phyloP scores from a whole-genome alignment of 1,140 invertebrate species.

The Atta cephalotes region DNA sequence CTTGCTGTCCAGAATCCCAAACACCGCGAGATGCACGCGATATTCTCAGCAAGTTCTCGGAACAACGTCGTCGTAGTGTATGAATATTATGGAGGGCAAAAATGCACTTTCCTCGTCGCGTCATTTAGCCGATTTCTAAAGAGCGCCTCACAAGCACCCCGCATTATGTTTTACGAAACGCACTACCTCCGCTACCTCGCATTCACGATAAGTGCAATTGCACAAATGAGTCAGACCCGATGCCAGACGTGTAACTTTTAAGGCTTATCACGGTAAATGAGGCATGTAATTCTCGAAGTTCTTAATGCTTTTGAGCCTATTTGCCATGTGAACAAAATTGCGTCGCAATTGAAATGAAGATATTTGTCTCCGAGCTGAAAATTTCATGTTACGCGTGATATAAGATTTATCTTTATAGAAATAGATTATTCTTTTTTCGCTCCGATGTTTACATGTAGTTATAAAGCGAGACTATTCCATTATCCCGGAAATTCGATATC shows the following conservation, averaged over 20 bases:
- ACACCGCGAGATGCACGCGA: conserved; percentile 11
- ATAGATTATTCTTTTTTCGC: neutral
- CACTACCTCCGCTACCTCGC: neutral
- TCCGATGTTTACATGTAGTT: neutral
- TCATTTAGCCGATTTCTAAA: conserved; percentile 55
- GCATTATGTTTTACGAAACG: conserved; percentile 31
- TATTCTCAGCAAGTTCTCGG: conserved; percentile 25
- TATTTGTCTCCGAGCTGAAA: neutral
- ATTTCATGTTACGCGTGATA: neutral
- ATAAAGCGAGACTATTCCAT: conserved; percentile 24
- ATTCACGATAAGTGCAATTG: conserved; percentile 49
- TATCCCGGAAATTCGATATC: conserved; percentile 15
- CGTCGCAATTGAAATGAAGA: conserved; percentile 1
- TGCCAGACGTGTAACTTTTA: conserved; percentile 43
- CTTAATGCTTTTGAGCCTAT: conserved; percentile 15
- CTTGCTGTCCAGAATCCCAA: conserved; percentile 25
- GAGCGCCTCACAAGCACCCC: conserved; percentile 32
- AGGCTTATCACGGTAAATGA: conserved; percentile 31
- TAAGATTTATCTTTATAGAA: neutral
- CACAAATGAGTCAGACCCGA: conserved; percentile 47
- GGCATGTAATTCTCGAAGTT: conserved; percentile 17
- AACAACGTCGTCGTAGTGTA: conserved; percentile 32
- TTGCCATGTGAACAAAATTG: conserved; percentile 4
- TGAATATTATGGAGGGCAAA: conserved; percentile 58
- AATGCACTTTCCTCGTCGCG: conserved; percentile 58